A percentile compares a stretch with the other conserved stretches of the same genome.
Evolutionary conservation across 2,888 invertebrate species (phyloP).

Genomic region (Lasioglossum vierecki): DNA sequence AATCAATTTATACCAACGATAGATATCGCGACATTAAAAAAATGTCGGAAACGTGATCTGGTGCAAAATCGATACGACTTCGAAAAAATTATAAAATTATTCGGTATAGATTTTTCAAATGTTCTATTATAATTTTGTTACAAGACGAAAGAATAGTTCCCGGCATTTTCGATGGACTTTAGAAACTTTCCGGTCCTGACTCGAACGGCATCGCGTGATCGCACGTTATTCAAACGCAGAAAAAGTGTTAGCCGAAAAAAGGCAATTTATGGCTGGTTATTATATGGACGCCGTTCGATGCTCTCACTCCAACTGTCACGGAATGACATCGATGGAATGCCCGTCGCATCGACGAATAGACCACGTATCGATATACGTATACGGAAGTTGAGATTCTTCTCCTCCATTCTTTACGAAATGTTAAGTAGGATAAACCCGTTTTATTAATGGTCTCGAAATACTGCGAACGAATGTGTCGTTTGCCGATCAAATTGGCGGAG

Average conservation of each 20-base stretch:
- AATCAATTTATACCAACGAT: background rate
- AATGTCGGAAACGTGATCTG: background rate
- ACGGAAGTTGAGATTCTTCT: background rate
- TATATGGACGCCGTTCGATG: background rate
- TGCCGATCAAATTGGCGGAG: conserved; percentile 28
- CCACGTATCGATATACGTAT: background rate
- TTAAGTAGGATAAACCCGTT: background rate
- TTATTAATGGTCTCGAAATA: background rate
- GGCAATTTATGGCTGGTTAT: background rate
- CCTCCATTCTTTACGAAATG: background rate
- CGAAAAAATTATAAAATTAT: background rate
- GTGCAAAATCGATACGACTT: background rate
- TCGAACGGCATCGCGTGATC: background rate
- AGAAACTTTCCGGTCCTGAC: background rate
- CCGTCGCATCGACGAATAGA: background rate
- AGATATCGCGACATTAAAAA: background rate
- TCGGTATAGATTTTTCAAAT: background rate
- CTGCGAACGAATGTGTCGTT: background rate
- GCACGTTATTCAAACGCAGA: background rate
- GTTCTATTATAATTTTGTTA: background rate
- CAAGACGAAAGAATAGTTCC: background rate
- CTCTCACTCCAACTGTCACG: background rate
- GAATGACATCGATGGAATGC: conserved; percentile 18
- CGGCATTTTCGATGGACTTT: background rate
- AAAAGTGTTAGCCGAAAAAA: background rate